Evolutionary conservation across 2,888 invertebrate species (phyloP), one percentile per base, ranked within the genome.

Genomic region (Volucella zonaria): DNA sequence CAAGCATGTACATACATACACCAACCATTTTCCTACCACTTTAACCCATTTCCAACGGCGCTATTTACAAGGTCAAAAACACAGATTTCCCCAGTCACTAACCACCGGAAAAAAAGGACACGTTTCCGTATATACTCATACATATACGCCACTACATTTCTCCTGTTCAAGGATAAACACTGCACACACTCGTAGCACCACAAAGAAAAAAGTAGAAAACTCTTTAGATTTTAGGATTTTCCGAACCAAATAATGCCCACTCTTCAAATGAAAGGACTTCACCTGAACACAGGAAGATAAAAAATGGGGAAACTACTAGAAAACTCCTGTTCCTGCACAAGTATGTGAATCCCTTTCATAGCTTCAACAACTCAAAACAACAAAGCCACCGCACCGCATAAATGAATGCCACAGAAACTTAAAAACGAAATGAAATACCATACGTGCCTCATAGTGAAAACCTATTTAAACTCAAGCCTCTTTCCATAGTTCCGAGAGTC

Each of bases 371-470:
- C 73, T 83, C 70, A 64, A 81, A 76, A 81, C 85, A 85, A 81
- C 85, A 85, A 85, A 85, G 85, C 76, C 56, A 81, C 85, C 81
- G 85, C 81, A 85, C 56, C 66, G 83, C 75, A 85, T 81, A 85
- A 76, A 81, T 81, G 83, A 76, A 73, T 73, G 76, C 85, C 81
- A 81, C 81, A 85, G 51, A 67, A 81, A 85, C 81, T 81, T 73
- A 77, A 81, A 77, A 81, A 76, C 77, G 80, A 81, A 85, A 85
- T 81, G 81, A 85, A 85, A 85, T 85, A 81, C 85, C 85, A 42
- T 76, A 81, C 85, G 59, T 81, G 71, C 76, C 76, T 52, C 58
- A 77, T 66, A 71, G 54, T 61, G 62, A 49, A 76, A 80, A 80
- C 80, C 71, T 75, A 85, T 75, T 80, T 80, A 80, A 83, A 80